Base-by-base conservation (phyloP, 2,888 invertebrate species). In the Chrysolina americana region DNA sequence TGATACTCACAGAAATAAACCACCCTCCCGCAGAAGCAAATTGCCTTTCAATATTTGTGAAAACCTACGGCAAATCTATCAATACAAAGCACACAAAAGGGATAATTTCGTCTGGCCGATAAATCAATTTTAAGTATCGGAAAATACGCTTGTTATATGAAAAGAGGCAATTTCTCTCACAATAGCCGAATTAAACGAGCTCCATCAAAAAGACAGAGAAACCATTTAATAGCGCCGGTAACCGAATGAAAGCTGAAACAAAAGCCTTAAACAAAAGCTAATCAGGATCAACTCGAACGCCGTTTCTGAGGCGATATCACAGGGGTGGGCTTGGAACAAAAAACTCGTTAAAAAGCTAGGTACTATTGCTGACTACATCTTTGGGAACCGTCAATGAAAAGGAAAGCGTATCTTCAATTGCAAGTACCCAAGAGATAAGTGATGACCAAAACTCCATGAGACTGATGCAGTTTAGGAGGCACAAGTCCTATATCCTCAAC, bases 211-310 rank as follows among this genome's bases (percentile, higher is more conserved):
- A 79, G 79, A 80, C 79, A 81, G 78, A 77, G 75, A 73, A 75
- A 76, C 78, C 80, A 77, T 79, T 81, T 81, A 82, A 81, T 82
- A 78, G 78, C 76, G 73, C 73, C 76, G 77, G 56, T 72, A 68
- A 70, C 70, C 77, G 77, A 77, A 75, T 76, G 73, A 76, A 79
- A 81, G 77, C 71, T 76, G 75, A 79, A 80, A 82, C 80, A 82
- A 82, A 79, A 78, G 80, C 77, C 75, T 78, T 81, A 81, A 83
- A 84, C 84, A 83, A 83, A 83, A 81, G 82, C 83, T 83, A 82
- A 83, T 85, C 83, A 80, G 78, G 79, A 79, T 79, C 75, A 78
- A 70, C 80, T 74, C 74, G 74, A 71, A 68, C 65, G 70, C 68
- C 69, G 71, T 64, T 21, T 68, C 68, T 68, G 53, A 41, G 41